Evolutionary conservation across 2,113 vertebrate species (phyloP), one percentile per base, ranked within the genome.

Genomic region (Elgaria multicarinata): DNA sequence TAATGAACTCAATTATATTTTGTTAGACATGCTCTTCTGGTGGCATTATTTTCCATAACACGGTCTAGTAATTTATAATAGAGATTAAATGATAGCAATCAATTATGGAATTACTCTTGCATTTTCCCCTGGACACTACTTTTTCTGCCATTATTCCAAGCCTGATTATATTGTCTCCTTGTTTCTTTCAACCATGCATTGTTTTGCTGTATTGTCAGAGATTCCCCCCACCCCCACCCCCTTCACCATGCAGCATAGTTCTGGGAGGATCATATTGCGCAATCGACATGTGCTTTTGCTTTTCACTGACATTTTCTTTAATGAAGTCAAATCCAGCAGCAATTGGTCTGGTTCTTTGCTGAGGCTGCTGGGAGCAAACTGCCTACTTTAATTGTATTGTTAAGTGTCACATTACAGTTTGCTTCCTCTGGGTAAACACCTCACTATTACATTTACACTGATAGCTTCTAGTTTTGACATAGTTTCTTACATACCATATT

Each of bases 1-100:
- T 95, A 93, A 94, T 90, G 77, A 50, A 39, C 16, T 93, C 50
- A 93, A 79, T 95, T 95, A 93, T 92, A 96, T 86, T 92, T 92
- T 95, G 91, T 95, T 95, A 94, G 92, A 93, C 71, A 92, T 64
- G 84, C 91, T 94, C 95, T 95, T 94, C 75, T 89, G 89, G 86
- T 93, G 83, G 78, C 53, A 79, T 93, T 94, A 92, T 66, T 87
- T 28, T 87, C 79, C 90, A 67, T 93, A 95, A 95, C 24, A 93
- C 85, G 91, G 83, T 91, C 89, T 94, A 92, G 77, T 91, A 94
- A 95, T 94, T 96, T 95, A 93, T 39, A 91, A 82, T 14, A n/a
- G 31, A 92, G 79, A 94, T 94, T 92, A 93, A 94, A 69, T 67
- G 79, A 91, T 83, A 92, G 86, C 31, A 91, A 89, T 93, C 87